These are phyloP conservation scores for Cerastis rubricosa DNA, from an alignment of 2,888 invertebrate genomes.

Conservation along the genomic window DNA sequence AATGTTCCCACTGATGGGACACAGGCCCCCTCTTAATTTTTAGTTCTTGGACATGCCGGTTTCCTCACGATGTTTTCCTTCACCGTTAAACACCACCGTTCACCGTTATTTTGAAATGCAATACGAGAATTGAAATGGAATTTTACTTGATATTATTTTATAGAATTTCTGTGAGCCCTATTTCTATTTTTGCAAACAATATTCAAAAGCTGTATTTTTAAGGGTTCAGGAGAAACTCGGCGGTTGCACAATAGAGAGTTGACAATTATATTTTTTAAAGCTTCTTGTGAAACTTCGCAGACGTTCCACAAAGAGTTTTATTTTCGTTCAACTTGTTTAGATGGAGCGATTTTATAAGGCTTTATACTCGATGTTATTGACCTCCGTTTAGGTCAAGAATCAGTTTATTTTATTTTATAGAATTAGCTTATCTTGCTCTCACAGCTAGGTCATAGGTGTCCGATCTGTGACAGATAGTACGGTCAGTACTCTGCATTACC, in stretches of 20 bases:
- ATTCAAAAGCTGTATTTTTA: neutral
- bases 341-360: neutral
- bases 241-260: slow-evolving; percentile 28
- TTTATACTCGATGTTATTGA: neutral
- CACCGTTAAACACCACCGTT: too few relatives aligned
- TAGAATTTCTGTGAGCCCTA: neutral
- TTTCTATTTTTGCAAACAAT: slow-evolving; percentile 23
- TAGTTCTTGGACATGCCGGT: too few relatives aligned
- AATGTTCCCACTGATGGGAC: too few relatives aligned
- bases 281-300: slow-evolving; percentile 20
- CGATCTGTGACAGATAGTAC: too few relatives aligned
- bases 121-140: neutral
- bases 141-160: neutral
- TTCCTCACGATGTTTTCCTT: too few relatives aligned
- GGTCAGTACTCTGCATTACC: too few relatives aligned
- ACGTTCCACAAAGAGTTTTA: slow-evolving; percentile 1
- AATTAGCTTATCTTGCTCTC: neutral
- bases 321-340: slow-evolving; percentile 6
- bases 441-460: too few relatives aligned
- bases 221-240: slow-evolving; percentile 21
- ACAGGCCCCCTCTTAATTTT: too few relatives aligned
- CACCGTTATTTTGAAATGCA: too few relatives aligned
- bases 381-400: neutral
- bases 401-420: neutral
- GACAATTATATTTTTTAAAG: neutral